Evolutionary conservation across 2,888 invertebrate genomes (phyloP), one percentile per base, ranked within the genome.

Genomic region (Sesamia inferens): DNA sequence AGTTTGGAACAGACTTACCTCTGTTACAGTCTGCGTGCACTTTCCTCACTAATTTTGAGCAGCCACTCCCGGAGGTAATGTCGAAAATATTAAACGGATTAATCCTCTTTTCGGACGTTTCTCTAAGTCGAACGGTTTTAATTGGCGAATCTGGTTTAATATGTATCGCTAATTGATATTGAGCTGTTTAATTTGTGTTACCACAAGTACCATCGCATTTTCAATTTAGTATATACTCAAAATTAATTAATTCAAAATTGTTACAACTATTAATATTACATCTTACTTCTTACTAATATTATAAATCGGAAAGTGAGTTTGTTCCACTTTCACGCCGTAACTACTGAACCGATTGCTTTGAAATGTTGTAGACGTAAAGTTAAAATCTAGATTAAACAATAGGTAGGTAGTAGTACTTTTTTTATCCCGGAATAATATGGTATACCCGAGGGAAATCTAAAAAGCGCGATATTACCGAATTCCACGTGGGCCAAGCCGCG

Each of bases 1-100:
- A 88, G 85, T 89, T 88, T 82, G 81, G 76, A 83, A 87, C 85
- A 82, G 87, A 87, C 83, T 84, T 82, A 85, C 87, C 84, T 85
- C 83, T 72, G 81, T 81, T 69, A 82, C 82, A 85, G 81, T 83
- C 66, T 66, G 61, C 79, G 73, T 81, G 87, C 79, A 81, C 78
- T 85, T 77, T 81, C 76, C 73, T 76, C 68, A 71, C 78, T 74
- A 77, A 85, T 85, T 84, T 81, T 67, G 64, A 72, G 55, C 64
- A 82, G 76, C 73, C 64, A 77, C 77, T 80, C 65, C 54, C 61
- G 55, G 55, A 74, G 75, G 77, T 83, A 71, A 74, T 71, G 61
- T 68, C 73, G 73, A 79, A 79, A 83, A 79, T 81, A 84, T 82
- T 82, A 78, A 84, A 82, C 68, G 71, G 82, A 85, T 82, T 85